Base-by-base conservation (phyloP, 2,113 vertebrate genomes). In the Nesogale talazaci region DNA sequence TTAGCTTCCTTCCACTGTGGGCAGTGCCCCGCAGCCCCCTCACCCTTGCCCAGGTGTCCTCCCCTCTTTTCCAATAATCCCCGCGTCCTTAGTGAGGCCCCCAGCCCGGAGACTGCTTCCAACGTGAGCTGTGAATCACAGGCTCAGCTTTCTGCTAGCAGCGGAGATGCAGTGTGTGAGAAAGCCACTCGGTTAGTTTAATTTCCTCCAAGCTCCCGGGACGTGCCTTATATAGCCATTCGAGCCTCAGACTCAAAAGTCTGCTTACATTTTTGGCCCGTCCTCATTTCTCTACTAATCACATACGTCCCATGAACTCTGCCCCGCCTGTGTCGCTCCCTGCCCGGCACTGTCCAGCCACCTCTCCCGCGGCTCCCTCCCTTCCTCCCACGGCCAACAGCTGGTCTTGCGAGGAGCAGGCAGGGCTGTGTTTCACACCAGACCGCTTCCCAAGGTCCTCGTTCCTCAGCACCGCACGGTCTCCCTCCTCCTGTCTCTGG, bases 231-330 rank as follows among this genome's bases (percentile, higher is more conserved):
- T 38, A 3, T 31, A 38, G 40, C 65, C 42, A 3, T 46, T 61
- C 27, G 40, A 36, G 20, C 15, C 69, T 61, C 79, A 8, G 38
- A 61, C 59, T 31, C n/a, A 25, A n/a, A 52, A 29, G 70, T 67
- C 34, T 57, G 25, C 20, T 0, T 7, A 23, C 4, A 3, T 36
- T 27, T 52, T 17, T 19, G 36, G 29, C 63, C 70, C 14, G 0
- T 8, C 36, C 19, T 52, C 63, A 25, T n/a, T 42, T 82, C 46
- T 65, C 29, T 15, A 4, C 34, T 16, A 2, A 1, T 57, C 52
- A 40, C 7, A 36, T 46, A 1, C 0, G 3, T 61, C 11, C n/a
- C 3, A 7, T 12, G 36, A 31, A 2, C 11, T 34, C 17, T n/a
- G 40, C 63, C 77, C 67, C 20, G 56, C 29, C 6, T 52, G 1